Evolutionary conservation across 1,140 invertebrate species (phyloP).

Genomic region (Frieseomelitta varia): DNA sequence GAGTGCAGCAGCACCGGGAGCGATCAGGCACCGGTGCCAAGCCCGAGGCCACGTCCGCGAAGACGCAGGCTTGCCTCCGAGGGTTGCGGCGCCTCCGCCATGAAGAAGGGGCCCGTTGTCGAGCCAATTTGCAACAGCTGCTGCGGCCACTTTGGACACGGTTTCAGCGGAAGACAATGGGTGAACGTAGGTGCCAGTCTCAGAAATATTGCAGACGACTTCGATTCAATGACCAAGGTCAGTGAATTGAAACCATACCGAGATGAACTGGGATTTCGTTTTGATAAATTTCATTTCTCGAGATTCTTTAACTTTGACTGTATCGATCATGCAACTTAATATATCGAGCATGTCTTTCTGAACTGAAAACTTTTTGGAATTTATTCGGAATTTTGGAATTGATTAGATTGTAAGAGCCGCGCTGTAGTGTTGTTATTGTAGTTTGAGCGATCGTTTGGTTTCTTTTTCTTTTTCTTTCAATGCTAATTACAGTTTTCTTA

Average conservation of each 20-base stretch:
- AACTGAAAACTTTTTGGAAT: no score
- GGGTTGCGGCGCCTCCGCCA: conserved; percentile 64
- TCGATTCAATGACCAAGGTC: conserved; percentile 80
- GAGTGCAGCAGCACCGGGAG: conserved; percentile 69
- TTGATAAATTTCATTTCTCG: no score
- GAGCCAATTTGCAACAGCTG: conserved; percentile 55
- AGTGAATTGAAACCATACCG: conserved; percentile 28
- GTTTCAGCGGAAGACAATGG: conserved; percentile 76
- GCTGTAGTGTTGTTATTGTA: no score
- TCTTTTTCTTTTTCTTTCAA: no score
- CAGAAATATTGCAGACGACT: conserved; percentile 80
- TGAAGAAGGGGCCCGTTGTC: conserved; percentile 40
- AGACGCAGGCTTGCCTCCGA: conserved; percentile 78
- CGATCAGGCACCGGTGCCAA: conserved; percentile 71
- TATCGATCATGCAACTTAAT: no score
- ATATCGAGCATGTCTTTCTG: no score
- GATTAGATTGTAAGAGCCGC: no score
- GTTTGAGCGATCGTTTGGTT: no score
- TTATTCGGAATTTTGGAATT: no score
- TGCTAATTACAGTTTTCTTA: no score
- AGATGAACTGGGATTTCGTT: no score
- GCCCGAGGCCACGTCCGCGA: conserved; percentile 79
- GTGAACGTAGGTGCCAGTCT: conserved; percentile 78
- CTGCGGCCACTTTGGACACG: conserved; percentile 63
- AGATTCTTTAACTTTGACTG: no score